Percentiles rank a stretch among this genome's conserved stretches.
Conservation (phyloP, 1,140 invertebrate genomes). For the Argopecten irradians region DNA sequence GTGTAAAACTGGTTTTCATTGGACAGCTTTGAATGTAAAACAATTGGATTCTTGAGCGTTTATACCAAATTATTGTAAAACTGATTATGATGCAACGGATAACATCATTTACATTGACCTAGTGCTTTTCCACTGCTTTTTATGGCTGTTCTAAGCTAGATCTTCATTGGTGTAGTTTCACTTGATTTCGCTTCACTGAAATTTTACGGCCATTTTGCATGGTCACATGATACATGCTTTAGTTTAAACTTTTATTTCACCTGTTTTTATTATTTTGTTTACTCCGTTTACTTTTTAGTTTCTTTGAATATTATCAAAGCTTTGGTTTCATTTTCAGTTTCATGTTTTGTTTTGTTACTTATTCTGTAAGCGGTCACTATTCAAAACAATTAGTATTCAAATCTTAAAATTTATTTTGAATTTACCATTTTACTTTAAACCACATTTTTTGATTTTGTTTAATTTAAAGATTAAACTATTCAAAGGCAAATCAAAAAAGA, state of each 20-base stretch:
- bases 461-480: too few species aligned
- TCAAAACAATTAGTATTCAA: not conserved
- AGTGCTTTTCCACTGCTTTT: not conserved
- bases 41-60: too few species aligned
- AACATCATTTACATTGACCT: not conserved
- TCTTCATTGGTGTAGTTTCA: not conserved
- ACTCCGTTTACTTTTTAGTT: slow-evolving; percentile 23
- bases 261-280: slow-evolving; percentile 11
- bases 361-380: not conserved
- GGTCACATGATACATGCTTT: not conserved
- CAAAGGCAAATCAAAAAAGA: too few species aligned
- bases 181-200: slow-evolving; percentile 9
- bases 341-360: slow-evolving; percentile 15
- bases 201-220: not conserved
- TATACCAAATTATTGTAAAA: too few species aligned
- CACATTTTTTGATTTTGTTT: not conserved
- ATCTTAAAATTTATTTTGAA: too few species aligned
- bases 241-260: not conserved
- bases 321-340: slow-evolving; percentile 4
- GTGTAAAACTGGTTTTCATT: not conserved
- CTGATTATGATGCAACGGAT: not conserved
- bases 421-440: not conserved
- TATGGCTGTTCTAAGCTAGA: not conserved
- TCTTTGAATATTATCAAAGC: slow-evolving; percentile 6
- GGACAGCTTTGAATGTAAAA: not conserved